A percentile compares a stretch with the other conserved stretches of the same genome.
These are phyloP conservation scores for Chiroxiphia lanceolata DNA, from an alignment of 2,797 vertebrate genomes.

Conservation along the genomic window DNA sequence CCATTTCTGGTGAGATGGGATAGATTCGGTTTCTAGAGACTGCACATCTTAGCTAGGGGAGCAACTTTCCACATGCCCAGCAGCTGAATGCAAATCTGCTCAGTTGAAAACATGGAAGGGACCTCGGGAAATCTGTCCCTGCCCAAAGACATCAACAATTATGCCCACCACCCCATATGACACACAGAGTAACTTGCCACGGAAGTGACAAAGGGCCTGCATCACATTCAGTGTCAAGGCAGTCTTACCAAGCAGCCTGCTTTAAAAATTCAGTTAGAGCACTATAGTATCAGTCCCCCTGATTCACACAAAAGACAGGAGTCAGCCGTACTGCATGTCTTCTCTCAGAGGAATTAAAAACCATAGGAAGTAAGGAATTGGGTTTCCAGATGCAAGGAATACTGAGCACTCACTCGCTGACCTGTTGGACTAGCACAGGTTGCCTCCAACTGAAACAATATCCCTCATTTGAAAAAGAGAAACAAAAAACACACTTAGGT, in stretches of 20 bases:
- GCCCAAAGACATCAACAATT: background rate
- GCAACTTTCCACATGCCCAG: background rate
- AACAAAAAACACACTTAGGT: background rate
- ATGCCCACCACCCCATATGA: background rate
- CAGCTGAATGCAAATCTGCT: background rate
- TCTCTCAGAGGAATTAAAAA: background rate
- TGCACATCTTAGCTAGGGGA: background rate
- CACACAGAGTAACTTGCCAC: background rate
- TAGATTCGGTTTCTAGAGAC: background rate
- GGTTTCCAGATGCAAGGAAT: background rate
- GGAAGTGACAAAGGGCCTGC: background rate
- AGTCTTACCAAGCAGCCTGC: background rate
- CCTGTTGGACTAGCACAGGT: background rate
- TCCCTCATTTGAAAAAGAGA: background rate
- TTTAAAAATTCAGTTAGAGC: background rate
- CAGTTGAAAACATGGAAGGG: background rate
- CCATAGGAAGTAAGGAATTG: background rate
- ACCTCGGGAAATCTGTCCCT: background rate
- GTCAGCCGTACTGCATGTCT: fast-evolving
- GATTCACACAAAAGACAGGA: background rate
- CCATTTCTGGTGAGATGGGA: background rate
- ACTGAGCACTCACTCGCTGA: fast-evolving
- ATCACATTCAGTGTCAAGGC: background rate
- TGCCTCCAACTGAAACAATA: background rate
- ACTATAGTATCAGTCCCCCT: background rate